These are phyloP conservation scores for Machaerirhynchus nigripectus DNA, from an alignment of 2,113 vertebrate species.

Conservation along the genomic window DNA sequence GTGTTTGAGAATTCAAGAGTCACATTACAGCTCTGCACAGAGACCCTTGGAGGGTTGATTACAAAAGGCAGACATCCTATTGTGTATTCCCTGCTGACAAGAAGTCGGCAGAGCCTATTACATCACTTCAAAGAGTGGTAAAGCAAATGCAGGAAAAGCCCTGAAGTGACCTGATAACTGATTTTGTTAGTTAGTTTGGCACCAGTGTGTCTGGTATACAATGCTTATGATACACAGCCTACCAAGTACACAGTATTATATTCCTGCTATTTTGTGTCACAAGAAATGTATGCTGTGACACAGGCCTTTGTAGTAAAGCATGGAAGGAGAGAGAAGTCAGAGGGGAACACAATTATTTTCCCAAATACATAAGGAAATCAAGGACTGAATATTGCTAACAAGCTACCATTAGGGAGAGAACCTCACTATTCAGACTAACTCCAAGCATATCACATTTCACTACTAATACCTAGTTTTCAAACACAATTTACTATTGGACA, in stretches of 20 bases:
- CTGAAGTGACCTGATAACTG: constrained; percentile 53
- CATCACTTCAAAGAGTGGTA: constrained; percentile 39
- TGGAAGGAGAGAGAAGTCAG: constrained; percentile 25
- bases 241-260: not conserved
- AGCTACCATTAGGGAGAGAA: not conserved
- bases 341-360: not conserved
- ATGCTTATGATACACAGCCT: not conserved
- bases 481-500: not conserved
- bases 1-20: constrained; percentile 18
- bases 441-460: not conserved
- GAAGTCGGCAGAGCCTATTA: constrained; percentile 2
- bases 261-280: constrained; percentile 22
- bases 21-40: not conserved
- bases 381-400: not conserved
- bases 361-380: not conserved
- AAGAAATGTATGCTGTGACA: constrained; percentile 41
- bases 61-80: constrained; percentile 30
- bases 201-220: constrained; percentile 66
- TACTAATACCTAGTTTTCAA: not conserved
- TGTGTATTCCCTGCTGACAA: constrained; percentile 42
- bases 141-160: constrained; percentile 24
- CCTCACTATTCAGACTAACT: not conserved
- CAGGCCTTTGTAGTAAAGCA: constrained; percentile 46
- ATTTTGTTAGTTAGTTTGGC: constrained; percentile 50
- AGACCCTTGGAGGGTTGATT: not conserved